phyloP scores from a whole-genome alignment of 2,888 invertebrate species.

The Sympetrum striolatum region DNA sequence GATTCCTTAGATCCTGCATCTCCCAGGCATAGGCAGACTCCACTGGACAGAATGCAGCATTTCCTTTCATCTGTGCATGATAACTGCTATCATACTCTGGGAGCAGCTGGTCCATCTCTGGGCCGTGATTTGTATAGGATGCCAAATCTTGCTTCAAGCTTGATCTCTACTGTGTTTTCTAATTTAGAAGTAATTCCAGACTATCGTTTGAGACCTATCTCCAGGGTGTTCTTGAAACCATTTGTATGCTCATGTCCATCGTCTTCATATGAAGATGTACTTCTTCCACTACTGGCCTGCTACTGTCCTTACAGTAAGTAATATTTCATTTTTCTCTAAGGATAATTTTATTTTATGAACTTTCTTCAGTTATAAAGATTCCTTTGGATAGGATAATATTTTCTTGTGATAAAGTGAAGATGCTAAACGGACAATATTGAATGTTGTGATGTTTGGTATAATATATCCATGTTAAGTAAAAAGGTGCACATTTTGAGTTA shows the following conservation, averaged over 20 bases:
- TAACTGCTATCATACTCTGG: slow-evolving; percentile 80
- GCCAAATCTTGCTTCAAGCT: slow-evolving; percentile 75
- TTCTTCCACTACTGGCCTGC: slow-evolving; percentile 80
- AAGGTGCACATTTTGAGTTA: too few relatives aligned
- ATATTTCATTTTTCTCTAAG: too few relatives aligned
- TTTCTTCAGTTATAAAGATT: too few relatives aligned
- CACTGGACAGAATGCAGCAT: slow-evolving; percentile 83
- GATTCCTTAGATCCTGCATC: slow-evolving; percentile 55
- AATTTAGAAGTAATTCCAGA: slow-evolving; percentile 80
- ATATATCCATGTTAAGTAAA: too few relatives aligned
- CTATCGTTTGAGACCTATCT: slow-evolving; percentile 81
- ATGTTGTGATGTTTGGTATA: too few relatives aligned
- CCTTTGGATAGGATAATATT: too few relatives aligned
- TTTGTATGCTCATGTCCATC: slow-evolving; percentile 87
- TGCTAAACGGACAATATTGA: too few relatives aligned
- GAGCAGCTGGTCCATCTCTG: slow-evolving; percentile 78
- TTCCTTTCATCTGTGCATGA: slow-evolving; percentile 82
- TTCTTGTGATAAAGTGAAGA: too few relatives aligned
- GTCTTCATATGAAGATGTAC: slow-evolving; percentile 75
- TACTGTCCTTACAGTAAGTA: slow-evolving; percentile 80
- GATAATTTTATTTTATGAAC: too few relatives aligned
- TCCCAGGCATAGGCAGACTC: slow-evolving; percentile 59
- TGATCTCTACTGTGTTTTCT: slow-evolving; percentile 75
- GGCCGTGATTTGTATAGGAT: slow-evolving; percentile 85
- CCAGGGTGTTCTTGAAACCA: slow-evolving; percentile 84